Base-by-base conservation (phyloP, 1,140 invertebrate genomes). In the Eupristina koningsbergeri region DNA sequence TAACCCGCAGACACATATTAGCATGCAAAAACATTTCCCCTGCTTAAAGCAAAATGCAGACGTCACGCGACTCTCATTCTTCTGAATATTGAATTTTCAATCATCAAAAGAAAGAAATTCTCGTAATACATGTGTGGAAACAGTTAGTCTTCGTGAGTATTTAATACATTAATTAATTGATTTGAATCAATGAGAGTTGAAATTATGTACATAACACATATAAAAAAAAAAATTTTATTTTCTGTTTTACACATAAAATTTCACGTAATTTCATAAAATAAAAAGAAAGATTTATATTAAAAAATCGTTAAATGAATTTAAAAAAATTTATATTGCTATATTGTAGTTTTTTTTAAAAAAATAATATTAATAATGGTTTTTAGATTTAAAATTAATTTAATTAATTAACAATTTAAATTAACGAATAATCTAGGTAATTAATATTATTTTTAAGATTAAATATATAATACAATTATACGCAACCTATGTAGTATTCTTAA, bases 1-100 rank as follows among this genome's bases (percentile, higher is more conserved):
- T 53, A 31, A 84, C 82, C 82, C 71, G 77, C 61, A 80, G 22
- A 85, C 84, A 85, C 39, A 77, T 77, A 85, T 78, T 81, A 36
- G 84, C 84, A 85, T 85, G 84, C 84, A 85, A 45, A 80, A 76
- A 85, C 79, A 77, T 77, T 77, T 77, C 63, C 78, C 71, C 31
- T 84, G 47, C 67, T 80, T 80, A 34, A 85, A 81, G 74, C 77
- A 75, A 74, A 53, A 80, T 84, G 45, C 78, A 80, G 64, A 80
- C 41, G 53, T 84, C 69, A 84, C 50, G 74, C 50, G 77, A 84
- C 82, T 84, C 58, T 80, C 82, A 74, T 71, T 80, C 82, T 63
- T 75, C n/a, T 47, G 7, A 47, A 45, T n/a, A 31, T 63, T 53
- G 69, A 67, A 64, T 41, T 67, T 39, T 39, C n/a, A 13, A 3